Conservation (phyloP, 2,797 vertebrate genomes). For the Pseudomugil gertrudae region DNA sequence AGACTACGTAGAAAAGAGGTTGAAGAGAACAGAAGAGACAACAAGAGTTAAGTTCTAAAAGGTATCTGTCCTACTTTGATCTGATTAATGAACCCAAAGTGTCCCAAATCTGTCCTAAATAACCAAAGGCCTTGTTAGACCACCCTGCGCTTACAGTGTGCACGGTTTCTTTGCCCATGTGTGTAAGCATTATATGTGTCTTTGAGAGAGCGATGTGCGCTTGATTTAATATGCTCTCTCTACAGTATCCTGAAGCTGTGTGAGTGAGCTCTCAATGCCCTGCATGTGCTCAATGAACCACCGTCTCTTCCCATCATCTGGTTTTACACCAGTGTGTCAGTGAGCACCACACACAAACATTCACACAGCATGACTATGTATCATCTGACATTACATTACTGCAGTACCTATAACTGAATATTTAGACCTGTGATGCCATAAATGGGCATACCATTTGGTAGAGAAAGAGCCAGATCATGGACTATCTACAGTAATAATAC, state of each 20-base stretch:
- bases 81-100: slow-evolving; percentile 82
- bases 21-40: slow-evolving; percentile 7
- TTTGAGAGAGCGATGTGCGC: slow-evolving; percentile 37
- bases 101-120: slow-evolving; percentile 83
- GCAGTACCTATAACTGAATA: slow-evolving; percentile 32
- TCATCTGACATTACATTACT: slow-evolving; percentile 36
- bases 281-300: slow-evolving; percentile 45
- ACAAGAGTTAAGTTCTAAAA: slow-evolving; percentile 53
- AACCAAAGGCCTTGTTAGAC: slow-evolving; percentile 68
- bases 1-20: slow-evolving; percentile 13
- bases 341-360: slow-evolving; percentile 24
- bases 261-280: slow-evolving; percentile 29
- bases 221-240: slow-evolving; percentile 66
- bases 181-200: slow-evolving; percentile 39
- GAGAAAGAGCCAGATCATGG: slow-evolving; percentile 23
- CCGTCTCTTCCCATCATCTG: slow-evolving; percentile 52
- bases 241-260: slow-evolving; percentile 42
- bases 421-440: slow-evolving; percentile 14
- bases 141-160: slow-evolving; percentile 48
- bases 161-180: slow-evolving; percentile 36
- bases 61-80: slow-evolving; percentile 82
- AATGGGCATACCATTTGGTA: neutral
- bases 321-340: slow-evolving; percentile 46
- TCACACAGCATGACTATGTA: slow-evolving; percentile 15
- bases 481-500: slow-evolving; percentile 5